Evolutionary conservation across 2,797 vertebrate species (phyloP), one percentile per base, ranked within the genome.

Genomic region (Steatocranus sp.): DNA sequence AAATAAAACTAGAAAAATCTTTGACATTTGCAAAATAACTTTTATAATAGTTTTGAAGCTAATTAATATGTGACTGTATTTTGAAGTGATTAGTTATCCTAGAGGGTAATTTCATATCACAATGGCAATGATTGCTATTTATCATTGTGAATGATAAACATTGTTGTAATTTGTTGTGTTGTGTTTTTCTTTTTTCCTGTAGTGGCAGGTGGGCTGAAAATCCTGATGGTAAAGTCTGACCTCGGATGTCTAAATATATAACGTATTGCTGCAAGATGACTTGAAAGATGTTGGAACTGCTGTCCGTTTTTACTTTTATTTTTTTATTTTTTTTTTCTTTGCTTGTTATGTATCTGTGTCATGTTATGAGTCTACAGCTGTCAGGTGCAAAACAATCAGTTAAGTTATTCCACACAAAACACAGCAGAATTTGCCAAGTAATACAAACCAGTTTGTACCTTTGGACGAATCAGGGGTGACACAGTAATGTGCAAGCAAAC

Each of bases 131-230:
- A 53, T 53, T 61, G 0, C 30, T 36, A n/a, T 61, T 61, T 61
- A n/a, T 61, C 56, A 34, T 61, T 61, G 56, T 36, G 18, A 43
- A 68, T 8, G 36, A 6, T 53, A 3, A 70, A 78, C 7, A 27
- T 58, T 46, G 5, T 54, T 80, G 10, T 83, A 11, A 80, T 82
- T 66, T 58, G 23, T 18, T 66, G 73, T 53, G 46, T 75, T 53
- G 73, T 53, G 41, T 78, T 53, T 63, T 20, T 63, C 63, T 46
- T 75, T 56, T 15, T 27, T 48, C 87, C 84, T 88, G 49, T 20
- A 97, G 96, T 97, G 96, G 96, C 96, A 97, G 89, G 91, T 97
- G 68, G 96, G 96, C 88, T 97, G 94, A 95, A 85, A 49, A 66
- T 41, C 30, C 15, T 7, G 36, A 75, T 53, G 68, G 34, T 81